Conservation (phyloP, 2,113 vertebrate genomes). For the Dissostichus mawsoni region DNA sequence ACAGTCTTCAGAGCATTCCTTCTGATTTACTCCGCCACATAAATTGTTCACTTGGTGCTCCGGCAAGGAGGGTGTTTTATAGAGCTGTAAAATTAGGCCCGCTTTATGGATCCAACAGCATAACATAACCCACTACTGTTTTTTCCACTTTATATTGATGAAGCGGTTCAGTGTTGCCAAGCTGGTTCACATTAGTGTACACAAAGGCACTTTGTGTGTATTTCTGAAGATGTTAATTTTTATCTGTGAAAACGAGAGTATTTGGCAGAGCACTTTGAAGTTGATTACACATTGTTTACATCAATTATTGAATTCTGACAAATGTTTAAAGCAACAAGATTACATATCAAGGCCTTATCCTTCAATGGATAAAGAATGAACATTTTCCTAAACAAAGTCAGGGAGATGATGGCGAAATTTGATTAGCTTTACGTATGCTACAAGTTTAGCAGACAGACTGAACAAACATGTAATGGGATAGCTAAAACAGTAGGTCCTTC, state of each 20-base stretch:
- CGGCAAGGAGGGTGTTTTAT: slow-evolving; percentile 73
- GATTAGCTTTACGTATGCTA: slow-evolving; percentile 76
- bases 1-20: slow-evolving; percentile 38
- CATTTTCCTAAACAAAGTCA: slow-evolving; percentile 77
- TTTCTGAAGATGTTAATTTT: slow-evolving; percentile 75
- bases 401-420: slow-evolving; percentile 72
- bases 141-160: slow-evolving; percentile 77
- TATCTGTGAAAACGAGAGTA: slow-evolving; percentile 69
- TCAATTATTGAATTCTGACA: slow-evolving; percentile 81
- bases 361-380: slow-evolving; percentile 67
- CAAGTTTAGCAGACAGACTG: slow-evolving; percentile 76
- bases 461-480: slow-evolving; percentile 79
- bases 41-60: slow-evolving; percentile 67
- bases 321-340: slow-evolving; percentile 81
- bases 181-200: slow-evolving; percentile 71
- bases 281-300: slow-evolving; percentile 79
- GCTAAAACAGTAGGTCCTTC: slow-evolving; percentile 77
- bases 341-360: slow-evolving; percentile 76
- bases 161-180: slow-evolving; percentile 64
- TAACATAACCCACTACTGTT: slow-evolving; percentile 75
- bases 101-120: slow-evolving; percentile 79
- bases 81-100: slow-evolving; percentile 79
- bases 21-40: slow-evolving; percentile 69
- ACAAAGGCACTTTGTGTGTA: slow-evolving; percentile 34
- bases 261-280: slow-evolving; percentile 74